These are phyloP conservation scores for Drosophila chauvacae DNA, from an alignment of 1,140 invertebrate species.

Conservation along the genomic window DNA sequence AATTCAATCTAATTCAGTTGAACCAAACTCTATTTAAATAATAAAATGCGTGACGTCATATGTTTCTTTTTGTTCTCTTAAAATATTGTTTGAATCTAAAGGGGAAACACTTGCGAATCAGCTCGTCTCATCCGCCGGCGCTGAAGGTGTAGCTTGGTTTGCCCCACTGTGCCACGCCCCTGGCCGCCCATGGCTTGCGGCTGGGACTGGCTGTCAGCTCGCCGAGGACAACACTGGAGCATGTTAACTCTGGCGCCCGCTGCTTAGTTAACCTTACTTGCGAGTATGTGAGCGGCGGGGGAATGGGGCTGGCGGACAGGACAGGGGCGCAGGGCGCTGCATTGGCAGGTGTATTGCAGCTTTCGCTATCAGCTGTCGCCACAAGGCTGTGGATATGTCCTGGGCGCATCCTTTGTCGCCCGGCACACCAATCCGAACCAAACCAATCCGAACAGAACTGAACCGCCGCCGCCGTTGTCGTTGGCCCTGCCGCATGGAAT, in stretches of 20 bases:
- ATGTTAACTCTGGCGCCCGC: conserved; percentile 64
- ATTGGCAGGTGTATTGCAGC: conserved; percentile 49
- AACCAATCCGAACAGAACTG: conserved; percentile 33
- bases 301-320: conserved; percentile 3
- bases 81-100: too few species aligned
- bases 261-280: conserved; percentile 73
- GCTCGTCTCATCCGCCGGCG: not conserved
- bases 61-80: too few species aligned
- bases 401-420: conserved; percentile 50
- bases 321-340: not conserved
- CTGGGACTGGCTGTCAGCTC: conserved; percentile 23
- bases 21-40: not conserved
- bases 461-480: conserved; percentile 34
- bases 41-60: too few species aligned
- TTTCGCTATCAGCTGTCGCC: conserved; percentile 58
- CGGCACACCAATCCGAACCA: conserved; percentile 17
- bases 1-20: not conserved
- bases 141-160: too few species aligned
- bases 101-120: too few species aligned
- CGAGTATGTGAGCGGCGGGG: conserved; percentile 44
- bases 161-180: conserved; percentile 19
- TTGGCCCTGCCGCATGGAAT: conserved; percentile 72
- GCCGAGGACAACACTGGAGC: conserved; percentile 10
- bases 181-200: conserved; percentile 4
- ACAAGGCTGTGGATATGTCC: conserved; percentile 45